These are phyloP conservation scores for Cyprinodon brontotheroides DNA, from an alignment of 2,113 vertebrate genomes.

Conservation along the genomic window DNA sequence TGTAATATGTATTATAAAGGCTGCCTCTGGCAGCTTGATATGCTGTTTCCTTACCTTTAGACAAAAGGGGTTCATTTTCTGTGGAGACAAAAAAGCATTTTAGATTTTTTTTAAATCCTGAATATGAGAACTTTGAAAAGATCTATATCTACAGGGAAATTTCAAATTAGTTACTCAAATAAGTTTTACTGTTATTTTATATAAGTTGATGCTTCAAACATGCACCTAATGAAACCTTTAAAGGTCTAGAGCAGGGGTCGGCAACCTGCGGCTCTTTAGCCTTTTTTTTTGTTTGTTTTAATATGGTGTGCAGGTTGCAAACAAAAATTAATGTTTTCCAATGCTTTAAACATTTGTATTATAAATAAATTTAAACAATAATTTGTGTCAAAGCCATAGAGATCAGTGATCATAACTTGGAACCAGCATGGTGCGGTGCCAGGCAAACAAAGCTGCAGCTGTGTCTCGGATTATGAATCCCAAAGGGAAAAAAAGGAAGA, in stretches of 20 bases:
- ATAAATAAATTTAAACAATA: no score
- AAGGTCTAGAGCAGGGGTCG: background rate
- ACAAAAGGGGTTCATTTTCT: background rate
- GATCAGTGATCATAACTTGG: no score
- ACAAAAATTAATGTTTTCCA: no score
- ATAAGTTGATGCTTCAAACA: background rate
- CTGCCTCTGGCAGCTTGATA: rapidly evolving
- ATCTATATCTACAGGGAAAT: background rate
- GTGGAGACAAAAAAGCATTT: background rate
- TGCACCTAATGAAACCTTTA: background rate
- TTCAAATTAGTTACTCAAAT: background rate
- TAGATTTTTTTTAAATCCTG: background rate
- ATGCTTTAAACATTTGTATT: no score
- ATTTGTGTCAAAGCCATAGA: no score
- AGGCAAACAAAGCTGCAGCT: no score
- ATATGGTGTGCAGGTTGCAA: no score
- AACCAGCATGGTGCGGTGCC: no score
- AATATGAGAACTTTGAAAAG: background rate
- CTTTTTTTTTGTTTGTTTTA: no score
- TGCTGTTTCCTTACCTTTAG: background rate
- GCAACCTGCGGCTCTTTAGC: no score
- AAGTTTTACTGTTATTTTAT: background rate
- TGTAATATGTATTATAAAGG: rapidly evolving
- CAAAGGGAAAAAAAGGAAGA: no score
- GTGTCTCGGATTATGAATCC: no score